Evolutionary conservation across 2,113 vertebrate genomes (phyloP), one percentile per base, ranked within the genome.

Genomic region (Heterotis niloticus): DNA sequence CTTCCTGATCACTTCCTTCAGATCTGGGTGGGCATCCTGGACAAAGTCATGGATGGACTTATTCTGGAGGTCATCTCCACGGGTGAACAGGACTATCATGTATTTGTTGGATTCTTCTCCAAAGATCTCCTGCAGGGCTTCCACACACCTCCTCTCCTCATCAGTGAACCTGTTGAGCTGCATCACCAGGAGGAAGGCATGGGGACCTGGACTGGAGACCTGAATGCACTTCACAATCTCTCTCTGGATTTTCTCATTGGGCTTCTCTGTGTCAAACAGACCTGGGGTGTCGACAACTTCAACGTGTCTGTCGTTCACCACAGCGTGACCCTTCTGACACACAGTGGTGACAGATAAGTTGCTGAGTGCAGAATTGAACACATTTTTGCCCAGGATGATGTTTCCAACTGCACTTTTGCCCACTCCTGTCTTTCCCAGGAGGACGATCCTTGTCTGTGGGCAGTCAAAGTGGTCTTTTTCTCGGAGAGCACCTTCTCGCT

Each of bases 111-210:
- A 2, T 10, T 54, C 9, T 72, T 0, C 18, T 12, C 69, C 69
- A 72, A 72, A 72, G 18, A 23, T 56, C 29, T 80, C 57, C 67
- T 78, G 70, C 13, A 83, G 64, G 56, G 70, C 79, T 11, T 65
- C 26, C 9, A 83, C 76, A 72, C 75, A 68, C 20, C 64, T 76
- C 75, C 80, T 60, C 20, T 82, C 80, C 13, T 79, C 78, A 0
- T 70, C 17, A 23, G 68, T 72, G 56, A 79, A 79, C 56, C 68
- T 71, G 56, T 5, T 65, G 23, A 82, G 13, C 24, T 75, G 78
- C 54, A 84, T 52, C 24, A 84, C 83, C 78, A 84, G 69, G 75
- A 84, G 65, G 60, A 84, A 84, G 29, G 26, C 80, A 56, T 84
- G 83, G 65, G 83, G 80, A 34, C 83, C 83, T 64, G 83, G 83